Percentiles rank a stretch among this genome's conserved stretches.
phyloP scores from a whole-genome alignment of 2,888 invertebrate species.

The Callinectes sapidus region DNA sequence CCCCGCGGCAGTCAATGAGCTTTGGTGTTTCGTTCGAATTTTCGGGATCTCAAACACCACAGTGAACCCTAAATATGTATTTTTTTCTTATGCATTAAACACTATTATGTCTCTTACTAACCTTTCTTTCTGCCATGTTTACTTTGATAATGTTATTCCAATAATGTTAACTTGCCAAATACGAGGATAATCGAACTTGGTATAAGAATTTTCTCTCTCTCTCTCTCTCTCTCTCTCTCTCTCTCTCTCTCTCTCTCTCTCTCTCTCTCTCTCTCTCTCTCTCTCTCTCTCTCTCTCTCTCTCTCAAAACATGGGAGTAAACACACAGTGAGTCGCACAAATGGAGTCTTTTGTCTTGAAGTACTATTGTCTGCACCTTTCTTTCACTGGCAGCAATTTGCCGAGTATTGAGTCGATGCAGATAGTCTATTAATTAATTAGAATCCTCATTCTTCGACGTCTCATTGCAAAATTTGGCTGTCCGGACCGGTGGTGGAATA shows the following conservation, averaged over 20 bases:
- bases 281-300: conserved; percentile 13
- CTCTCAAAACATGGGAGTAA: neutral
- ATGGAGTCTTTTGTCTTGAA: neutral
- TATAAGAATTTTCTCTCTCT: neutral
- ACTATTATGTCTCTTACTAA: too few relatives aligned
- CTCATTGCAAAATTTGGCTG: neutral
- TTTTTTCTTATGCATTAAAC: neutral
- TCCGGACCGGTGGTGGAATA: neutral
- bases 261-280: conserved; percentile 14
- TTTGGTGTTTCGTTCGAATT: neutral
- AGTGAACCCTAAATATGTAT: neutral
- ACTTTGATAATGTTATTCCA: neutral
- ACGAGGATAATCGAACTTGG: neutral
- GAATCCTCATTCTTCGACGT: neutral
- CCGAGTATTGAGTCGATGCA: neutral
- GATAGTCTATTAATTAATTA: neutral
- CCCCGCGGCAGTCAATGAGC: neutral
- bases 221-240: neutral
- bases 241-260: neutral
- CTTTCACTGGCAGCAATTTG: neutral
- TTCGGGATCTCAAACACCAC: neutral
- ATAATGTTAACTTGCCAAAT: neutral
- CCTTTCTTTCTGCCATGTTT: too few relatives aligned
- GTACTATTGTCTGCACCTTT: neutral
- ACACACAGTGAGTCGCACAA: neutral